Evolutionary conservation across 2,888 invertebrate genomes (phyloP), one percentile per base, ranked within the genome.

Genomic region (Mactromeris polynyma): DNA sequence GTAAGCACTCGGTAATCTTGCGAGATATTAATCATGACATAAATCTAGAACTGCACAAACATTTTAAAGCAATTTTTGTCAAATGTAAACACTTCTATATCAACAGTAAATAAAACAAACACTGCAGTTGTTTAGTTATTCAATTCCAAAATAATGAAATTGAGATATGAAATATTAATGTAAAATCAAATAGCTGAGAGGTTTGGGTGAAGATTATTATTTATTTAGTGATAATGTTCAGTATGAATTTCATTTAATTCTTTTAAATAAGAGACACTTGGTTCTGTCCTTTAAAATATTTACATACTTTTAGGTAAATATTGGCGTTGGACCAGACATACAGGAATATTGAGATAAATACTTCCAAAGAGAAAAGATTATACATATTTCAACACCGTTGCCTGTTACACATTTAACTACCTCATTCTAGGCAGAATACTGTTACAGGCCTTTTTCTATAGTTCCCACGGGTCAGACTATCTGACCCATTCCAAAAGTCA

Each of bases 201-300:
- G 19, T 26, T 0, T n/a, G 7, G 58, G 58, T 46, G 58, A 64
- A 64, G 58, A 64, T 64, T 64, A 19, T 58, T 58, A 7, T 64
- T 64, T 26, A 64, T 64, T 64, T 64, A 9, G 58, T 64, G 58
- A 64, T 64, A 64, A 64, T 6, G n/a, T 26, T 26, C 26, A 7
- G 26, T 64, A 64, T 64, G 26, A 64, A 64, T 64, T 64, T 64
- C 58, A 64, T 64, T 64, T 64, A 64, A 64, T 64, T n/a, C 58
- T 7, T 26, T 64, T 64, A 26, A n/a, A 64, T 64, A 64, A 9
- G 21, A 26, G 58, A 64, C 26, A 64, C 58, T 64, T 26, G 58
- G 26, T n/a, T 26, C n/a, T 64, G 58, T 64, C 58, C 9, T 64
- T 64, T 26, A 64, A 64, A 64, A n/a, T 64, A 26, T 26, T 64